phyloP scores from a whole-genome alignment of 2,888 invertebrate species.

The Leptinotarsa juncta region DNA sequence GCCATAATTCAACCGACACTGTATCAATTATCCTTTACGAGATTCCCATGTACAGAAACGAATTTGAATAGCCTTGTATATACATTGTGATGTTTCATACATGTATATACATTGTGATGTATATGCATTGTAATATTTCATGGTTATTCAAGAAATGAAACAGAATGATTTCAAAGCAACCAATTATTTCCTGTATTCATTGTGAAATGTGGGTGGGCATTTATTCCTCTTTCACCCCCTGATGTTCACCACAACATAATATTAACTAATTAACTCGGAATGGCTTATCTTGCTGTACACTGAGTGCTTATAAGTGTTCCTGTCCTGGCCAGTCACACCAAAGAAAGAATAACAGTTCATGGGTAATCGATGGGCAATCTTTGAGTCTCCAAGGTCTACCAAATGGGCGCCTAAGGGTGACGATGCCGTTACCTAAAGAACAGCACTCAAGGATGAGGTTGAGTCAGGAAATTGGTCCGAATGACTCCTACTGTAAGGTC shows the following conservation, averaged over 20 bases:
- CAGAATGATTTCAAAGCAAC: neutral
- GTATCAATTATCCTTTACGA: no score
- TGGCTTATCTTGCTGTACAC: slow-evolving; percentile 41
- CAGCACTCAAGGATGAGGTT: neutral
- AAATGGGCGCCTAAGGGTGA: slow-evolving; percentile 29
- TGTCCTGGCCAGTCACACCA: slow-evolving; percentile 35
- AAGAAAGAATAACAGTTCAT: slow-evolving; percentile 30
- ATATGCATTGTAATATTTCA: no score
- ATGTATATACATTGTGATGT: no score
- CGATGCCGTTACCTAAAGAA: neutral
- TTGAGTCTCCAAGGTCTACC: slow-evolving; percentile 35
- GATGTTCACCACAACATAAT: neutral
- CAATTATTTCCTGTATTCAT: neutral
- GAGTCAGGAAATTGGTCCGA: neutral
- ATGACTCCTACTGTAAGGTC: neutral
- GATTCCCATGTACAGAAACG: no score
- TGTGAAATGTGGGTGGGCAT: neutral
- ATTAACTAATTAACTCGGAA: slow-evolving; percentile 35
- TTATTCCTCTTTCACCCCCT: neutral
- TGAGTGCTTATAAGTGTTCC: slow-evolving; percentile 46
- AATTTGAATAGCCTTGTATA: no score
- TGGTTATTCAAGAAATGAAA: no score
- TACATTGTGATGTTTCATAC: no score
- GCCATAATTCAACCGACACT: no score
- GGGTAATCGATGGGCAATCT: slow-evolving; percentile 32